Percentiles rank a stretch among this genome's conserved stretches.
phyloP scores from a whole-genome alignment of 2,888 invertebrate species.

The Drosophila nigricruria region DNA sequence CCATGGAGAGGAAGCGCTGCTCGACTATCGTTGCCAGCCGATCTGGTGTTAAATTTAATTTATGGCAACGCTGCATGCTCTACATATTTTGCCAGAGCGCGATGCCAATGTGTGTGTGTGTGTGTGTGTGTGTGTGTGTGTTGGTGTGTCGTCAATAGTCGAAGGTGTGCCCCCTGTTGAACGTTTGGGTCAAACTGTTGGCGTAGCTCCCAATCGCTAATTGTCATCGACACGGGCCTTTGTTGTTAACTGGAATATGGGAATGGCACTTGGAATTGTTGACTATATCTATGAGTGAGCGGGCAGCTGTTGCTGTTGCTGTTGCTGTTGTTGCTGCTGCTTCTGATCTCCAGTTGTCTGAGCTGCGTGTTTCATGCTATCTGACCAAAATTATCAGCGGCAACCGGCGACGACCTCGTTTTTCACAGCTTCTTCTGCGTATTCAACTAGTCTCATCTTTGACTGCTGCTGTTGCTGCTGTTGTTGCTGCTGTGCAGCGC shows the following conservation, averaged over 20 bases:
- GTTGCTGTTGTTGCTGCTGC: conserved; percentile 21
- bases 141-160: conserved; percentile 35
- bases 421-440: conserved; percentile 33
- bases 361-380: conserved; percentile 62
- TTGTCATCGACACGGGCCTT: conserved; percentile 78
- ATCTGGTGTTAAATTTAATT: conserved; percentile 82
- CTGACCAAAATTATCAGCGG: conserved; percentile 76
- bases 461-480: conserved; percentile 11
- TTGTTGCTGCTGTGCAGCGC: conserved; percentile 59
- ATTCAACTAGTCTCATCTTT: conserved; percentile 33
- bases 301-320: conserved; percentile 37
- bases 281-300: conserved; percentile 1
- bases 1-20: conserved; percentile 27
- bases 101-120: no score
- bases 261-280: conserved; percentile 55
- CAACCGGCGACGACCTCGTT: conserved; percentile 69
- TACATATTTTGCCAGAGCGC: conserved; percentile 67
- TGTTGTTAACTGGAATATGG: conserved; percentile 64
- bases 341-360: conserved; percentile 63
- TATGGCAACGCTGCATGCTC: conserved; percentile 80
- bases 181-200: conserved; percentile 50
- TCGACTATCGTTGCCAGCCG: conserved; percentile 65
- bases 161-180: conserved; percentile 47
- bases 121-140: not conserved
- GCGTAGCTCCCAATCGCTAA: conserved; percentile 69